A percentile compares a stretch with the other conserved stretches of the same genome.
These are phyloP conservation scores for Dolichomitus sp. DNA, from an alignment of 2,888 invertebrate genomes.

Conservation along the genomic window DNA sequence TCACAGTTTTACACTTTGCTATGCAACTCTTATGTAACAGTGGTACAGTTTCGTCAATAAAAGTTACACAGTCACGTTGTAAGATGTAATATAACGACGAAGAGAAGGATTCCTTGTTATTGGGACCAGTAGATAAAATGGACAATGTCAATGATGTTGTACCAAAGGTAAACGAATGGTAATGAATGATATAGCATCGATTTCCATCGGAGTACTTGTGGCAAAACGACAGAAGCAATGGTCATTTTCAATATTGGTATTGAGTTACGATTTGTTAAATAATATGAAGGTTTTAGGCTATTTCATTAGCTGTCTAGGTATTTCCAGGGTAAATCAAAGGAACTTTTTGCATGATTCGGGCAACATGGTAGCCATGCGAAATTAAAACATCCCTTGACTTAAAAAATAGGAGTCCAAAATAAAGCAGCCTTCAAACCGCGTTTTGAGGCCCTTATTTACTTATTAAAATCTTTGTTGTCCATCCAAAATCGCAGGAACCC, in stretches of 20 bases:
- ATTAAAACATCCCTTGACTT: no score
- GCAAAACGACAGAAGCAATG: background rate
- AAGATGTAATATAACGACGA: background rate
- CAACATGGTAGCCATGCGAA: no score
- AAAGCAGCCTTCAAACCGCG: no score
- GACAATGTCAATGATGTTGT: background rate
- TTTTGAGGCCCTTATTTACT: no score
- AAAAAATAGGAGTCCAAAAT: no score
- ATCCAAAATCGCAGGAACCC: no score
- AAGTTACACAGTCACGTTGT: background rate
- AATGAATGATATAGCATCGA: constrained; percentile 26
- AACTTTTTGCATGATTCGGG: no score
- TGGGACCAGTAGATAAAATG: background rate
- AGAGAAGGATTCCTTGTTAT: background rate
- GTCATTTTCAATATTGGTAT: background rate
- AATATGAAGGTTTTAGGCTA: background rate
- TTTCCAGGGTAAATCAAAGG: no score
- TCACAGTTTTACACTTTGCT: background rate
- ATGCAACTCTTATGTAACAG: background rate
- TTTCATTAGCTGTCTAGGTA: background rate
- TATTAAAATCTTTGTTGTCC: no score
- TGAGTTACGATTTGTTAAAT: background rate
- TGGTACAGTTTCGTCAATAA: background rate
- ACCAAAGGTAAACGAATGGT: constrained; percentile 33
- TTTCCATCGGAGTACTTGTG: constrained; percentile 1